Percentiles rank a stretch among this genome's conserved stretches.
phyloP scores from a whole-genome alignment of 1,140 invertebrate genomes.

The Zaprionus lachaisei region DNA sequence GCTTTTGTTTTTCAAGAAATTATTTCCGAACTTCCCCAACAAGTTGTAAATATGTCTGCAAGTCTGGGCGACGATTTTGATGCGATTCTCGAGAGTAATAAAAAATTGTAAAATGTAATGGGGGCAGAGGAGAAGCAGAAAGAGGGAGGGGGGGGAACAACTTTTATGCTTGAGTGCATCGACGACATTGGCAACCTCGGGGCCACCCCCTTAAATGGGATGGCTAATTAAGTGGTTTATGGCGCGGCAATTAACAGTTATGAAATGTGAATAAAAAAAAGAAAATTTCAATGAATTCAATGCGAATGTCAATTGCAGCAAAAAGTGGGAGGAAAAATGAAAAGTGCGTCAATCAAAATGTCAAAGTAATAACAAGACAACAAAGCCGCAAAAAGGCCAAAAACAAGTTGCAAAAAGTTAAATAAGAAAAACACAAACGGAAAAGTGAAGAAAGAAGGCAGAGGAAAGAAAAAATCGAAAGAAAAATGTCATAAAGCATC shows the following conservation, averaged over 20 bases:
- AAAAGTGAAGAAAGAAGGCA: slow-evolving; percentile 3
- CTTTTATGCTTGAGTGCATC: slow-evolving; percentile 22
- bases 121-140: slow-evolving; percentile 5
- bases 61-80: slow-evolving; percentile 9
- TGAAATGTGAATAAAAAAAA: slow-evolving; percentile 33
- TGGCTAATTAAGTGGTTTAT: slow-evolving; percentile 66
- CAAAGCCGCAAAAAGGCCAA: slow-evolving; percentile 1
- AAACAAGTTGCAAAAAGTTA: slow-evolving; percentile 19
- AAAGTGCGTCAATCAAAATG: slow-evolving; percentile 52
- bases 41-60: not conserved
- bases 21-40: not conserved
- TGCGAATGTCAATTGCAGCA: slow-evolving; percentile 53
- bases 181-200: not conserved
- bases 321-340: slow-evolving; percentile 23
- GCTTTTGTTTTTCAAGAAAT: not conserved
- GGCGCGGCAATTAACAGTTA: slow-evolving; percentile 50
- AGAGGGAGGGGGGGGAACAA: not conserved
- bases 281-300: slow-evolving; percentile 5
- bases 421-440: not conserved
- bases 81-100: slow-evolving; percentile 6
- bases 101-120: slow-evolving; percentile 25
- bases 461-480: slow-evolving; percentile 14
- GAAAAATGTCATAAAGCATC: slow-evolving; percentile 67
- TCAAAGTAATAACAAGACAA: slow-evolving; percentile 47
- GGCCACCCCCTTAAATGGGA: slow-evolving; percentile 50